These are phyloP conservation scores for Ageneiosus marmoratus DNA, from an alignment of 2,113 vertebrate genomes.

Conservation along the genomic window DNA sequence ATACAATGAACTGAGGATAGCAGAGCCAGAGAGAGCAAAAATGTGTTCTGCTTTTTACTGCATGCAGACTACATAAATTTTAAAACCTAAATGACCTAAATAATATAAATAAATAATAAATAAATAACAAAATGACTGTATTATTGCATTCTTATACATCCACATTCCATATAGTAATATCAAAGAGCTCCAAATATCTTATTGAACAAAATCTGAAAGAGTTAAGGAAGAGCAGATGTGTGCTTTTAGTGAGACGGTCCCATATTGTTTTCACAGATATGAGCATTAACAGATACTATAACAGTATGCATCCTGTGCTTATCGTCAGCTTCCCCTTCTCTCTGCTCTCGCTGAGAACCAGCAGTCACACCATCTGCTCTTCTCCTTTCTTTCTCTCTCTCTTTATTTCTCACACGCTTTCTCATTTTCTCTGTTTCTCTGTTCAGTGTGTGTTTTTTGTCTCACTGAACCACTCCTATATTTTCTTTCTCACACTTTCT, in stretches of 20 bases:
- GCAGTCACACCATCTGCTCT: constrained; percentile 73
- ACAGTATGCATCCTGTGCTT: constrained; percentile 50
- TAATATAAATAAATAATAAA: too few species aligned
- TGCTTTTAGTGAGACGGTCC: constrained; percentile 33
- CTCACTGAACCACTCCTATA: background rate
- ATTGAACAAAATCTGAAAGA: background rate
- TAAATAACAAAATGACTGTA: too few species aligned
- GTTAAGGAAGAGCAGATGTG: constrained; percentile 35
- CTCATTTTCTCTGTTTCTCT: background rate
- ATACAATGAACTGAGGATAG: background rate
- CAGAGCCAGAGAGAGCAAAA: background rate
- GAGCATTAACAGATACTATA: constrained; percentile 40
- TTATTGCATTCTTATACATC: background rate
- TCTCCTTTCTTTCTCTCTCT: constrained; percentile 40
- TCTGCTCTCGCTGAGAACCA: constrained; percentile 62
- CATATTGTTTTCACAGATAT: constrained; percentile 53
- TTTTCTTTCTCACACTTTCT: constrained; percentile 56
- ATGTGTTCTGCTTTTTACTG: background rate
- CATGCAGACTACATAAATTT: background rate
- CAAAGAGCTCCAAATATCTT: constrained; percentile 11
- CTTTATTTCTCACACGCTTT: constrained; percentile 45
- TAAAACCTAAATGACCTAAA: too few species aligned
- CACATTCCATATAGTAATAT: background rate
- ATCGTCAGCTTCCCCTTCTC: constrained; percentile 54
- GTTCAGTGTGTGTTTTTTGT: background rate